Evolutionary conservation across 92 coral and sea anemone genomes (phyloP).

Genomic region (Plumapathes pennacea): DNA sequence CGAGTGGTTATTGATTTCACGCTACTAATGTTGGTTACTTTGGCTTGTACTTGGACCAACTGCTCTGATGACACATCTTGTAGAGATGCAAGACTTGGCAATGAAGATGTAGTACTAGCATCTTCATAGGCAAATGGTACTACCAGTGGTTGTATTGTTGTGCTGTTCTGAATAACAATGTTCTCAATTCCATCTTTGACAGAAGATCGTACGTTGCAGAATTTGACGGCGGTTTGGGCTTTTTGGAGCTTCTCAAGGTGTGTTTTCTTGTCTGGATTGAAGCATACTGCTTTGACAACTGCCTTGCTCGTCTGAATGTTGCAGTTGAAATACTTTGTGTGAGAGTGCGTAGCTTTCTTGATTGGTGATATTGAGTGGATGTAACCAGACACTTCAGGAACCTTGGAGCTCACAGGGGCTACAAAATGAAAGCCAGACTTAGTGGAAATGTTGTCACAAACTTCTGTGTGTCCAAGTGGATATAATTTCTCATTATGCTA

Average conservation of each 20-base stretch:
- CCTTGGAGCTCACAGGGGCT: slow-evolving; percentile 25
- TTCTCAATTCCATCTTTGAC: slow-evolving; percentile 35
- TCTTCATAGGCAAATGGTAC: slow-evolving; percentile 33
- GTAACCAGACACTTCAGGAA: slow-evolving; percentile 35
- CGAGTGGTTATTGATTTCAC: slow-evolving; percentile 37
- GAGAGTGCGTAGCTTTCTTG: slow-evolving; percentile 41
- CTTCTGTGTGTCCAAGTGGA: too few relatives aligned
- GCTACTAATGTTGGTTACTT: slow-evolving; percentile 14
- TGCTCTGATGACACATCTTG: slow-evolving; percentile 57
- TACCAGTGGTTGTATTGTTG: slow-evolving; percentile 42
- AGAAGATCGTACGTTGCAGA: slow-evolving; percentile 24
- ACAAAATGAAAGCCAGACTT: slow-evolving; percentile 11
- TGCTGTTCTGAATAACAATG: slow-evolving; percentile 45
- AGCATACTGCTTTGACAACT: slow-evolving; percentile 44
- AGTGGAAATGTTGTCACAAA: slow-evolving; percentile 12
- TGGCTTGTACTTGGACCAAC: slow-evolving; percentile 46
- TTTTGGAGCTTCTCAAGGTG: slow-evolving; percentile 30
- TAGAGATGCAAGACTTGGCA: slow-evolving; percentile 55
- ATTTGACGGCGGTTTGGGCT: slow-evolving; percentile 26
- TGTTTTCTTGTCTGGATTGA: slow-evolving; percentile 28
- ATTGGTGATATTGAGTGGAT: slow-evolving; percentile 52
- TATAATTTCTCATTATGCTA: too few relatives aligned
- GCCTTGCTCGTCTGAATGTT: slow-evolving; percentile 36
- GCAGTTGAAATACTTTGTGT: slow-evolving; percentile 56
- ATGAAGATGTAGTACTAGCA: slow-evolving; percentile 14